These are phyloP conservation scores for Synanthedon vespiformis DNA, from an alignment of 2,888 invertebrate species.

Conservation along the genomic window DNA sequence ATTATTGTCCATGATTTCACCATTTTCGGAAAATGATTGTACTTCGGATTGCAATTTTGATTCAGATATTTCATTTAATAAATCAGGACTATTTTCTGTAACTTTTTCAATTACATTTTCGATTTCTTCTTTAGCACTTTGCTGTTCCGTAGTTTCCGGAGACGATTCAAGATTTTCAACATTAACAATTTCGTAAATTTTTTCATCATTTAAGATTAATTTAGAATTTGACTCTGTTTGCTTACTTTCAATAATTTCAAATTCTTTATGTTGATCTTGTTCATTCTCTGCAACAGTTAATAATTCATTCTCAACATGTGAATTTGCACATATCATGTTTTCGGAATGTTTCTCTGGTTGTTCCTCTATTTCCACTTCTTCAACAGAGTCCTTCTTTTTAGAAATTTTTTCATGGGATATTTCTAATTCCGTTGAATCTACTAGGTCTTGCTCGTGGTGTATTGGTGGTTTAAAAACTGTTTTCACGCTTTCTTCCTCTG, in stretches of 20 bases:
- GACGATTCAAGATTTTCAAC: too few species aligned
- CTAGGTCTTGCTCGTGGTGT: conserved; percentile 17
- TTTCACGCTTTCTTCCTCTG: conserved; percentile 2
- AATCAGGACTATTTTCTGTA: too few species aligned
- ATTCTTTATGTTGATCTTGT: conserved; percentile 2
- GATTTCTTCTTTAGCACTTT: too few species aligned
- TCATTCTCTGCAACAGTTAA: not conserved
- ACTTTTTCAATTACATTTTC: too few species aligned
- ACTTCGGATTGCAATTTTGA: not conserved
- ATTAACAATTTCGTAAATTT: too few species aligned
- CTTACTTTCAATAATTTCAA: not conserved
- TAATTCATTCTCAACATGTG: not conserved
- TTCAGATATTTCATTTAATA: not conserved
- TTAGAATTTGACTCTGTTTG: not conserved
- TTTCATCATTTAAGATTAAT: too few species aligned
- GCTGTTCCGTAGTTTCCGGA: too few species aligned
- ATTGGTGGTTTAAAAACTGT: conserved; percentile 10
- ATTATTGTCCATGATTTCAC: not conserved
- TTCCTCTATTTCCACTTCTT: not conserved
- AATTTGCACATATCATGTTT: too few species aligned
- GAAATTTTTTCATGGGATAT: conserved; percentile 14
- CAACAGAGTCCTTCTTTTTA: not conserved
- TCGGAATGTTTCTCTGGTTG: not conserved
- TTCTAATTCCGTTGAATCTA: conserved; percentile 22
- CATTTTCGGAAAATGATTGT: not conserved